A percentile compares a stretch with the other conserved stretches of the same genome.
These are phyloP conservation scores for Morbakka virulenta DNA, from an alignment of 30 jellyfish, hydroid and myxozoan species.

Conservation along the genomic window DNA sequence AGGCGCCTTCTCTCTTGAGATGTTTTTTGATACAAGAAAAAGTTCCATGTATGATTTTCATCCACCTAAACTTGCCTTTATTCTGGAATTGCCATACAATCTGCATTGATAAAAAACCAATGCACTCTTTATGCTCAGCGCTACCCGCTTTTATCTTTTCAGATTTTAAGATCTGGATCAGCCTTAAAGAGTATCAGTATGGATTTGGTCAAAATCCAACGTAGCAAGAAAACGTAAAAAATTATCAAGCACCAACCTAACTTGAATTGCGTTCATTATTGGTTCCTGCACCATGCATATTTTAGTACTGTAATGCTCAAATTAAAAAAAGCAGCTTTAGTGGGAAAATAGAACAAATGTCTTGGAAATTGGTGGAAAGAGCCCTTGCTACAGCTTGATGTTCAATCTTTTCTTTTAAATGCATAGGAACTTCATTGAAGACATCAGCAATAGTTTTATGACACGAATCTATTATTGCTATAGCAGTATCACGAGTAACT, in stretches of 20 bases:
- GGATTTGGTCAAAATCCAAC: not conserved
- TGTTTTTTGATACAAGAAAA: not conserved
- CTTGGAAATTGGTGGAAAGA: not conserved
- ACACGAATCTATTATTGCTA: slow-evolving; percentile 23
- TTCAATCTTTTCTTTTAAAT: slow-evolving; percentile 9
- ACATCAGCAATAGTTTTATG: slow-evolving; percentile 26
- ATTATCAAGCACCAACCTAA: slow-evolving; percentile 11
- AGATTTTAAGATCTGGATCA: not conserved
- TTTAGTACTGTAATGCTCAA: slow-evolving; percentile 8
- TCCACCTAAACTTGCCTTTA: not conserved
- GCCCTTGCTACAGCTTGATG: slow-evolving; percentile 34
- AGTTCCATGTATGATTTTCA: not conserved
- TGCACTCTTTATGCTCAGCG: not conserved
- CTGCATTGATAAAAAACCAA: not conserved
- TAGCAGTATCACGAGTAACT: slow-evolving; percentile 37
- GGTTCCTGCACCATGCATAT: slow-evolving; percentile 16
- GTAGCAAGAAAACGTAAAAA: not conserved
- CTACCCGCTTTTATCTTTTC: slow-evolving; percentile 20
- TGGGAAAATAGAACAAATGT: not conserved
- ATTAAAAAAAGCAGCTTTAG: not conserved
- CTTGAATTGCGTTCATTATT: slow-evolving; percentile 3
- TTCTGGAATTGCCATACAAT: not conserved
- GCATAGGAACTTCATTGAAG: slow-evolving; percentile 5
- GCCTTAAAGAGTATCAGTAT: slow-evolving; percentile 16
- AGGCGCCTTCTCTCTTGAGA: not conserved